Evolutionary conservation across 1,140 invertebrate species (phyloP), one percentile per base, ranked within the genome.

Genomic region (Caenorhabditis inopinata): DNA sequence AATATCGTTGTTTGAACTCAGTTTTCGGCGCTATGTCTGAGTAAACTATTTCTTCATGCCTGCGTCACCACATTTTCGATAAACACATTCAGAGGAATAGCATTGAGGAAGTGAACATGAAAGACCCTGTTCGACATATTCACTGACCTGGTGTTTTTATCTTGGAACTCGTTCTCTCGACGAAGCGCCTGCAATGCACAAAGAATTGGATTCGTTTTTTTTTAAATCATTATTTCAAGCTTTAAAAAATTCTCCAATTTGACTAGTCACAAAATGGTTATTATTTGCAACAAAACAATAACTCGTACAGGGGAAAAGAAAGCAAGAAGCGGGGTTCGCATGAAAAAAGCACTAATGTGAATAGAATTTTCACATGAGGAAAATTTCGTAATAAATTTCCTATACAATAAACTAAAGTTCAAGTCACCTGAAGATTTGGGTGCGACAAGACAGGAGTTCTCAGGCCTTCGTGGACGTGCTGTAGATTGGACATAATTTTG

Each of bases 401-500:
- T 58, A 74, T 21, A 49, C 48, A 45, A 18, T 42, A 7, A 7
- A 14, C 5, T 5, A 42, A 42, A 42, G 38, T 32, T 75, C 46
- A 68, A 38, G 2, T 68, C 38, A 68, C 48, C 38, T 79, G 62
- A 35, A 79, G 62, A 79, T 79, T 58, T 46, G 58, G 78, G 21
- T 75, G 74, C 1, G 74, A 75, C 1, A 32, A 75, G 21, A 75
- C 29, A 14, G 48, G 51, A 42, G 58, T 74, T 7, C 27, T 74
- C 62, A 79, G 68, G 27, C 29, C 78, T 25, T 58, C 58, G 12
- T 79, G 51, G 3, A 62, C 62, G 29, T 79, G 78, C 9, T 49
- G 58, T 21, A 74, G 46, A 45, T 62, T 62, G n/a, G 78, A 79
- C 38, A 79, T 62, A 27, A 79, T 79, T 32, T 79, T 79, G 68